Conservation (phyloP, 2,797 vertebrate genomes). For the Borostomias antarcticus region DNA sequence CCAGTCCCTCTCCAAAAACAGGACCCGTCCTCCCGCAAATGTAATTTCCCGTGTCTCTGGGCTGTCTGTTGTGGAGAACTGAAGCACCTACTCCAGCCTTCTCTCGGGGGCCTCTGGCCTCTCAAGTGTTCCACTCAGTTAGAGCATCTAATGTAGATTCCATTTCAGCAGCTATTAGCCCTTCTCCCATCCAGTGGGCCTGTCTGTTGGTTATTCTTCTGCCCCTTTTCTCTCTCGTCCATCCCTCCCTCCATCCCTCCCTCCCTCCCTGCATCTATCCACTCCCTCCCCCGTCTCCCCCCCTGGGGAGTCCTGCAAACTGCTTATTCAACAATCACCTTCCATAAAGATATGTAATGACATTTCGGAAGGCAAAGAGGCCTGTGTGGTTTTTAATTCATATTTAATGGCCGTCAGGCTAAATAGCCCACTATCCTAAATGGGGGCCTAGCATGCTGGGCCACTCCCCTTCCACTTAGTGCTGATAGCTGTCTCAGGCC, state of each 20-base stretch:
- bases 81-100: constrained; percentile 68
- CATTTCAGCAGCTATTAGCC: constrained; percentile 83
- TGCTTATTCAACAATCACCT: constrained; percentile 86
- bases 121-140: constrained; percentile 80
- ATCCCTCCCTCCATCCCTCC: constrained; percentile 14
- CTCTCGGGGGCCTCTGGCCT: constrained; percentile 63
- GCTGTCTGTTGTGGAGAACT: constrained; percentile 64
- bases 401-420: constrained; percentile 83
- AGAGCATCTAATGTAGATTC: constrained; percentile 84
- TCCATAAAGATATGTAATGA: constrained; percentile 85
- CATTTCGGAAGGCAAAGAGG: constrained; percentile 83
- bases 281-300: constrained; percentile 58
- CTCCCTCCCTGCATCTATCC: constrained; percentile 30
- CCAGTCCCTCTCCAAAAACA: constrained; percentile 48
- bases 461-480: constrained; percentile 72
- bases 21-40: constrained; percentile 45
- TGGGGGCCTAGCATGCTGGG: constrained; percentile 57
- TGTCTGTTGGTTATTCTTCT: constrained; percentile 65
- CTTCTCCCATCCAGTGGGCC: constrained; percentile 68
- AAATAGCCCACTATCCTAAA: constrained; percentile 82
- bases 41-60: constrained; percentile 51
- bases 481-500: constrained; percentile 61
- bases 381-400: constrained; percentile 88
- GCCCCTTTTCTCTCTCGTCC: constrained; percentile 38
- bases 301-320: constrained; percentile 77